Percentiles rank a stretch among this genome's conserved stretches.
Evolutionary conservation across 1,140 invertebrate species (phyloP).

Genomic region (Brevipalpus yothersi): DNA sequence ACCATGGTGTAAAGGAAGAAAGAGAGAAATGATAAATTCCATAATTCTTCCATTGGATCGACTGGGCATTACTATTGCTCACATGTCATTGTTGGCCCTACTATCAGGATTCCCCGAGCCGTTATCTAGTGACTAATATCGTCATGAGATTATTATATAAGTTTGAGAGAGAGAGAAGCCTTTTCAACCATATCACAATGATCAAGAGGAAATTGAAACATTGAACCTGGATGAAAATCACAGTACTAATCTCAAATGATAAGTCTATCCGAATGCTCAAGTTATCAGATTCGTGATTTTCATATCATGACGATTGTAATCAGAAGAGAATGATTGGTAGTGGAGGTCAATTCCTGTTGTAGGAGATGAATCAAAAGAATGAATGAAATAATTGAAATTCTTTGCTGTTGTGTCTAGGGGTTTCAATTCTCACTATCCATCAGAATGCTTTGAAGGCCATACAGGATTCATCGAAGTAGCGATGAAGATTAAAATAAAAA

Average conservation of each 20-base stretch:
- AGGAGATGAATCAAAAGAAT: too few relatives aligned
- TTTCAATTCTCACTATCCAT: too few relatives aligned
- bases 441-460: too few relatives aligned
- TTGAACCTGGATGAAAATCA: not conserved
- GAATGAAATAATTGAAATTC: too few relatives aligned
- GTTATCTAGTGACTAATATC: not conserved
- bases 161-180: not conserved
- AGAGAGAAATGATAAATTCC: not conserved
- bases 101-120: too few relatives aligned
- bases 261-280: not conserved
- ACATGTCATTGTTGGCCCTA: not conserved
- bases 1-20: not conserved
- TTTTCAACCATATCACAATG: not conserved
- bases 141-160: not conserved
- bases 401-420: too few relatives aligned
- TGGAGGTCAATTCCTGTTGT: too few relatives aligned
- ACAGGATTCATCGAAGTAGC: too few relatives aligned
- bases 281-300: not conserved
- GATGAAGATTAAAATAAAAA: too few relatives aligned
- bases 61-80: not conserved
- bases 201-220: not conserved
- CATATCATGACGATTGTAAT: not conserved
- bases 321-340: too few relatives aligned
- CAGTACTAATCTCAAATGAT: not conserved
- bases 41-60: not conserved